A percentile compares a stretch with the other conserved stretches of the same genome.
Conservation (phyloP, 1,140 invertebrate genomes). For the Gonioctena quinquepunctata region DNA sequence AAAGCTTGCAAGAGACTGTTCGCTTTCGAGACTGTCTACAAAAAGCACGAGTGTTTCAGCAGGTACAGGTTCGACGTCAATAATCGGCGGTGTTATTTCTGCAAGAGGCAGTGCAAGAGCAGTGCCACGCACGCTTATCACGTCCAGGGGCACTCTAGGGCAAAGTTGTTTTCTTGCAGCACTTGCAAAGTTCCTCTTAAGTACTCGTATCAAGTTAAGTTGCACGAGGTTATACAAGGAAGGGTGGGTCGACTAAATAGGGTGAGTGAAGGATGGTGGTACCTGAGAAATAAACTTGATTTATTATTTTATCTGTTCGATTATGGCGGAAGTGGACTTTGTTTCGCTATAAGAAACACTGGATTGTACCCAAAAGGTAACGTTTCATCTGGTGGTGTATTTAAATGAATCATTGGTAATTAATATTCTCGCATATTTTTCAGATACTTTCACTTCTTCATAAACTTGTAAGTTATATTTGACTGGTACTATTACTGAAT, state of each 20-base stretch:
- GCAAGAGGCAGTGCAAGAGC: slow-evolving; percentile 1
- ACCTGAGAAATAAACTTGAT: too few relatives aligned
- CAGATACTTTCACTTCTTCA: not conserved
- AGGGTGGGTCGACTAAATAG: not conserved
- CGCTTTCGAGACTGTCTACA: slow-evolving; percentile 7
- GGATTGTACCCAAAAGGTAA: too few relatives aligned
- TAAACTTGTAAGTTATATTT: too few relatives aligned
- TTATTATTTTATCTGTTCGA: too few relatives aligned
- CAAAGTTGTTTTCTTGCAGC: not conserved
- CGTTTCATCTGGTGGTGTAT: too few relatives aligned
- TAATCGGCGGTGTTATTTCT: slow-evolving; percentile 8
- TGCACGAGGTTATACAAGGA: slow-evolving; percentile 7
- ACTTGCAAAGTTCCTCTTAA: not conserved
- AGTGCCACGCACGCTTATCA: slow-evolving; percentile 1
- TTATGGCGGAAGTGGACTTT: too few relatives aligned
- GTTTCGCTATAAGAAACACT: too few relatives aligned
- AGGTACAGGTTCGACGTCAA: not conserved
- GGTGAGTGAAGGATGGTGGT: too few relatives aligned
- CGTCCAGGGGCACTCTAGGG: not conserved
- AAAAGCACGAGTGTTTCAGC: slow-evolving; percentile 3
- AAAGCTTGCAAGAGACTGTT: slow-evolving; percentile 13
- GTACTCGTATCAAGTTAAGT: slow-evolving; percentile 4
- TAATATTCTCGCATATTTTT: too few relatives aligned
- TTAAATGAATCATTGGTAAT: too few relatives aligned
- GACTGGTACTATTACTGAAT: not conserved